Base-by-base conservation (phyloP, 1,140 invertebrate species). In the Thaumetopoea pityocampa region DNA sequence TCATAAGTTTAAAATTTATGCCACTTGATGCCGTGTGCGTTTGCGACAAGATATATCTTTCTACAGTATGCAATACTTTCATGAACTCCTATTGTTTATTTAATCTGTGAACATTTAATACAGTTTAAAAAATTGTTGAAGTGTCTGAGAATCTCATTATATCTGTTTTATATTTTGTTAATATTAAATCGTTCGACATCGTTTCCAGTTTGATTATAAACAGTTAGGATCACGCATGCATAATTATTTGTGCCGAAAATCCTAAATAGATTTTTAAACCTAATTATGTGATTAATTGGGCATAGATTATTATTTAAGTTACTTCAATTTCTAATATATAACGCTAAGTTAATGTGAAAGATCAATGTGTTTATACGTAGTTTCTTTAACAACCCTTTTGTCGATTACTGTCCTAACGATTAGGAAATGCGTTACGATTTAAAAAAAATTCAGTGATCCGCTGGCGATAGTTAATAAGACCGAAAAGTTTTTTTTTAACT, bases 401-500 rank as follows among this genome's bases (percentile, higher is more conserved):
- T 61, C 47, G 23, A 45, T 28, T 40, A 56, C 65, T 60, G 57
- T 72, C 59, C 63, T 60, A 36, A 49, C 15, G 28, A 38, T 48
- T 51, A 43, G 33, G 34, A 15, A 37, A 32, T 16, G 23, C n/a
- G 9, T 22, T 8, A 27, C 5, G 32, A 12, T 49, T 43, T 7
- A 36, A 51, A 49, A 45, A 10, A 41, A 8, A 32, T 32, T 15
- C 19, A 23, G 24, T 17, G 10, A 20, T 41, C 37, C 24, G 37
- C 37, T 30, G 37, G 28, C 32, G 32, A 41, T 58, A 65, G 55
- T 40, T 60, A 41, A 69, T 63, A 79, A 79, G 74, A 79, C 71
- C 76, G 71, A 77, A 38, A 50, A 58, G 51, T n/a, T n/a, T 51
- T 59, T 62, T 67, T 57, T 56, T 45, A 58, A 64, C 59, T 62